Percentiles rank a stretch among this genome's conserved stretches.
Evolutionary conservation across 2,113 vertebrate genomes (phyloP).

Genomic region (Colaptes auratus): DNA sequence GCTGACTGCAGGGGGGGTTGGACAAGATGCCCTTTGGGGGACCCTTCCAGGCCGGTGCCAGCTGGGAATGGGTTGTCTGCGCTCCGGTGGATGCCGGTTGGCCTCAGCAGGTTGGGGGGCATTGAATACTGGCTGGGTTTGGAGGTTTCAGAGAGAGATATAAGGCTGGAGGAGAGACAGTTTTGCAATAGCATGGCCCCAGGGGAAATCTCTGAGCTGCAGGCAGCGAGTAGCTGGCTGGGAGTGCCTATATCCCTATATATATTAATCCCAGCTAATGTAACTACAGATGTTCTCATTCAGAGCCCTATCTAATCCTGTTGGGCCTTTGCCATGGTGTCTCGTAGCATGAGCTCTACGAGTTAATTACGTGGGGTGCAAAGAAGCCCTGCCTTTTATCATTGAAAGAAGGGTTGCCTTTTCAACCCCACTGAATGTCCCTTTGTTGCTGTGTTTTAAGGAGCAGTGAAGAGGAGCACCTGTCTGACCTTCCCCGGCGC

Average conservation of each 20-base stretch:
- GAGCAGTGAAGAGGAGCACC: slow-evolving; percentile 60
- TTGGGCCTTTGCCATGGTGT: slow-evolving; percentile 65
- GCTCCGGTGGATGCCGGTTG: rapidly evolving
- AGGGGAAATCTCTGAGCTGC: slow-evolving; percentile 34
- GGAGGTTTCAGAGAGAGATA: not conserved
- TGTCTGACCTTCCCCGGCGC: slow-evolving; percentile 36
- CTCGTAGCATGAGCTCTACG: slow-evolving; percentile 60
- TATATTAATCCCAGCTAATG: slow-evolving; percentile 71
- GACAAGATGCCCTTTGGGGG: no score
- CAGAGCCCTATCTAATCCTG: slow-evolving; percentile 69
- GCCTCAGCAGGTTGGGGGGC: not conserved
- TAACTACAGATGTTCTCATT: slow-evolving; percentile 74
- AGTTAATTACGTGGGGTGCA: slow-evolving; percentile 61
- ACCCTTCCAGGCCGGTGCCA: no score
- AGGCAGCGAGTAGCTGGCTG: slow-evolving; percentile 52
- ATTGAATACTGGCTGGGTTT: not conserved
- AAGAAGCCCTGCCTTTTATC: slow-evolving; percentile 45
- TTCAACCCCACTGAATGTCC: slow-evolving; percentile 11
- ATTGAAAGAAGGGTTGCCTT: slow-evolving; percentile 20
- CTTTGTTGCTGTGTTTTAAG: slow-evolving; percentile 44
- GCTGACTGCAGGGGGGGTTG: no score
- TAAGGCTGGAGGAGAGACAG: not conserved
- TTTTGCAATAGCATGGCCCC: not conserved
- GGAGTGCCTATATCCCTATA: slow-evolving; percentile 56
- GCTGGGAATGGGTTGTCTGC: rapidly evolving